These are phyloP conservation scores for Galerucella pusilla DNA, from an alignment of 2,888 invertebrate genomes.

Conservation along the genomic window DNA sequence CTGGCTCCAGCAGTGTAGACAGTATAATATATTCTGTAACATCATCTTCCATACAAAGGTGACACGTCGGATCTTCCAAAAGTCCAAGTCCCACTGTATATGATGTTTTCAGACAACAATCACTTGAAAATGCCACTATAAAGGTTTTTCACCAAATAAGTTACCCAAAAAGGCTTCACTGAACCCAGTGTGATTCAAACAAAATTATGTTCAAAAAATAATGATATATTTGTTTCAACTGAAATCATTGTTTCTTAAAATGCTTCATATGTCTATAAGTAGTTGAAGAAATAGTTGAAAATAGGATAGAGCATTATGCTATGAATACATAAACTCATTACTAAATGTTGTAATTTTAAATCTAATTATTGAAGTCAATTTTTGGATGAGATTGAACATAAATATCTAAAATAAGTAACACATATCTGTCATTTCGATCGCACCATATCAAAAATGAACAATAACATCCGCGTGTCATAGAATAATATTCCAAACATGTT, in stretches of 20 bases:
- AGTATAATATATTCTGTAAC: too few species aligned
- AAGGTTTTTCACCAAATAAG: too few species aligned
- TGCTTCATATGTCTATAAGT: conserved; percentile 4
- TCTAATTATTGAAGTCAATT: not conserved
- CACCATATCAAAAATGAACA: not conserved
- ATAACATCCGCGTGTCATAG: too few species aligned
- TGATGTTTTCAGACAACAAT: too few species aligned
- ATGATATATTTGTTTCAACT: not conserved
- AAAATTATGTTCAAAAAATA: not conserved
- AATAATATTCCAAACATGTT: too few species aligned
- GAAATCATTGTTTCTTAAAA: not conserved
- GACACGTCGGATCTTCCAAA: too few species aligned
- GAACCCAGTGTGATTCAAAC: too few species aligned
- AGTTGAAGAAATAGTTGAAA: not conserved
- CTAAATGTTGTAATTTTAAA: not conserved
- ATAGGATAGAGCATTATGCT: not conserved
- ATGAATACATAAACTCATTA: not conserved
- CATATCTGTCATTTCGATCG: not conserved
- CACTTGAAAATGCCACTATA: too few species aligned
- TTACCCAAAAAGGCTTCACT: too few species aligned
- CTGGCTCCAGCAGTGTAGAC: too few species aligned
- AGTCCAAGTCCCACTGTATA: too few species aligned
- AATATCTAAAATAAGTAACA: not conserved
- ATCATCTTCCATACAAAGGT: too few species aligned
- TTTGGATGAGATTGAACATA: not conserved